These are phyloP conservation scores for Nesogale talazaci DNA, from an alignment of 2,113 vertebrate species.

Conservation along the genomic window DNA sequence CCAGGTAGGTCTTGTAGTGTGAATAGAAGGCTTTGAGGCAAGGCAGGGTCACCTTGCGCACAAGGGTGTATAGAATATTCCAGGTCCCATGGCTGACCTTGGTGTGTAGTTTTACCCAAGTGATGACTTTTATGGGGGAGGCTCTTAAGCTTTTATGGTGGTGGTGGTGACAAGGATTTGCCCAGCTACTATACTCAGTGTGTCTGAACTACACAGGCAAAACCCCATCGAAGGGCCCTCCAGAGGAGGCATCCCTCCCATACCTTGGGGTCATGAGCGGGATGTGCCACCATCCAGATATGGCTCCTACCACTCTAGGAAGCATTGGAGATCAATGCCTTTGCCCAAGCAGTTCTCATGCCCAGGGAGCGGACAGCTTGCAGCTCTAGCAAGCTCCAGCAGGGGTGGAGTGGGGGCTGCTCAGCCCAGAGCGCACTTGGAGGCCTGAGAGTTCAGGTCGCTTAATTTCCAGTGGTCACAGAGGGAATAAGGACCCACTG, in stretches of 20 bases:
- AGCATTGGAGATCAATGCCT: too few relatives aligned
- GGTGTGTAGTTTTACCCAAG: not conserved
- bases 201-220: accelerated
- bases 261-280: not conserved
- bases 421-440: not conserved
- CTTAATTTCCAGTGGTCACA: not conserved
- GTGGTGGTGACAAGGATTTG: not conserved
- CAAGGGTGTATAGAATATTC: too few relatives aligned
- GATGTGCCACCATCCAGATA: not conserved
- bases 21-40: too few relatives aligned
- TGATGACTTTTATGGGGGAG: too few relatives aligned
- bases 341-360: not conserved
- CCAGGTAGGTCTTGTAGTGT: not conserved
- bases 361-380: too few relatives aligned
- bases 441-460: not conserved
- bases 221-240: accelerated
- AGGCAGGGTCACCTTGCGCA: too few relatives aligned
- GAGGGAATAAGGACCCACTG: too few relatives aligned
- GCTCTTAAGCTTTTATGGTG: not conserved
- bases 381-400: not conserved
- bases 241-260: not conserved
- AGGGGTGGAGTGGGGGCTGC: too few relatives aligned
- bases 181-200: too few relatives aligned
- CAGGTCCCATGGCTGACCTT: not conserved
- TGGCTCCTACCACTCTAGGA: too few relatives aligned